These are phyloP conservation scores for Allophyes oxyacanthae DNA, from an alignment of 2,888 invertebrate genomes.

Conservation along the genomic window DNA sequence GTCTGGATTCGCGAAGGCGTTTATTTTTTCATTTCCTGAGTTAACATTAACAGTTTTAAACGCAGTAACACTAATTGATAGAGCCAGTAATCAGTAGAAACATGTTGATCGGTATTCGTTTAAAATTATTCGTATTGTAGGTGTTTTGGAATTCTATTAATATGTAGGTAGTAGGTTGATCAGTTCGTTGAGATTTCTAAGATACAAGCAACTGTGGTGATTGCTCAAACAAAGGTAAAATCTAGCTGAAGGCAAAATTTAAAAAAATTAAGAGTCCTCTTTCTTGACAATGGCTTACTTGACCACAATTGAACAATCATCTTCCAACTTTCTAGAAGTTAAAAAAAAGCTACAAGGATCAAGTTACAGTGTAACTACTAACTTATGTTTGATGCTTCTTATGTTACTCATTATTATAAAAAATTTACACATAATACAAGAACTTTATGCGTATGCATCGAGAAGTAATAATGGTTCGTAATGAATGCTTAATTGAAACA, in stretches of 20 bases:
- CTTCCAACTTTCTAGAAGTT: no score
- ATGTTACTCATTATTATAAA: not conserved
- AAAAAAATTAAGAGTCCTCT: no score
- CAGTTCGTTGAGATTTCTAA: not conserved
- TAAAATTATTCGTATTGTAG: constrained; percentile 40
- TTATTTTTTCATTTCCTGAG: constrained; percentile 61
- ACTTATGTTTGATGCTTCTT: not conserved
- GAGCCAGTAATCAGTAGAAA: constrained; percentile 33
- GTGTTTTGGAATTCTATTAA: constrained; percentile 44
- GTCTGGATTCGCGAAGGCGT: constrained; percentile 53
- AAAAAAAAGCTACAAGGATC: no score
- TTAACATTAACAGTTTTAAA: constrained; percentile 51
- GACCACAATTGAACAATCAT: no score
- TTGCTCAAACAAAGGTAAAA: no score
- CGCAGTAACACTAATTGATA: constrained; percentile 60
- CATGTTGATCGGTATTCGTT: constrained; percentile 27
- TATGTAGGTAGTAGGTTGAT: constrained; percentile 12
- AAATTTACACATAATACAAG: not conserved
- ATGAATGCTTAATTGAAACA: constrained; percentile 27
- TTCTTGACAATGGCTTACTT: no score
- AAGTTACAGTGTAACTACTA: no score
- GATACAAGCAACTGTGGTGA: not conserved
- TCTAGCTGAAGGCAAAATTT: no score
- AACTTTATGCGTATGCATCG: constrained; percentile 11
- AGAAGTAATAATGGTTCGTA: constrained; percentile 3